Base-by-base conservation (phyloP, 2,888 invertebrate genomes). In the Polyommatus icarus region DNA sequence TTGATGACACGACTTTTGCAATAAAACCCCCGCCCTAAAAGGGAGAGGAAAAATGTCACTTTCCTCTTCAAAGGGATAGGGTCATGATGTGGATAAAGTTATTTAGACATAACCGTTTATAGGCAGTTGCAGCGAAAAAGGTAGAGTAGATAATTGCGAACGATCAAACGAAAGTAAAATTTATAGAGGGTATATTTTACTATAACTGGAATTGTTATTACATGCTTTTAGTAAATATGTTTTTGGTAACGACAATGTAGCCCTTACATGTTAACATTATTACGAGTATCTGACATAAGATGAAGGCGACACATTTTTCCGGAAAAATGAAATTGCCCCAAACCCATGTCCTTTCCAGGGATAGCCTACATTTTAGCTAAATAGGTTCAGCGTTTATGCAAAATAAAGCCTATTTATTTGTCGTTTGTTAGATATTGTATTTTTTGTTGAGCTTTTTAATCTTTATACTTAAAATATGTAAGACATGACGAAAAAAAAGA, bases 81-180 rank as follows among this genome's bases (percentile, higher is more conserved):
- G 82, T 87, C 87, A 90, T 90, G 87, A 91, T 90, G 87, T 88
- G 88, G 90, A 93, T 92, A 93, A 93, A 92, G 90, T 91, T 91
- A 92, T 92, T 91, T 91, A 91, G 89, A 88, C 91, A 87, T 88
- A 87, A 85, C 92, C 92, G 91, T 93, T 93, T 93, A 93, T 91
- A 86, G 92, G 83, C 78, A 79, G 80, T 78, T 77, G 71, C 67
- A 80, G 89, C 90, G 89, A 91, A 90, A 91, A 91, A 88, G 90
- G 88, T 82, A 80, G 77, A 87, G 87, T 86, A 86, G 87, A 86
- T 85, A 88, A 89, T 92, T 88, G 87, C 89, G 88, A 90, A 90
- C 87, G 84, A 87, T 80, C 81, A 77, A 85, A 87, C 87, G 90
- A 91, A 90, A 91, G 90, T 89, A 89, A 90, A 89, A 90, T 89